Evolutionary conservation across 1,140 invertebrate genomes (phyloP).

Genomic region (Drosophila grimshawi): DNA sequence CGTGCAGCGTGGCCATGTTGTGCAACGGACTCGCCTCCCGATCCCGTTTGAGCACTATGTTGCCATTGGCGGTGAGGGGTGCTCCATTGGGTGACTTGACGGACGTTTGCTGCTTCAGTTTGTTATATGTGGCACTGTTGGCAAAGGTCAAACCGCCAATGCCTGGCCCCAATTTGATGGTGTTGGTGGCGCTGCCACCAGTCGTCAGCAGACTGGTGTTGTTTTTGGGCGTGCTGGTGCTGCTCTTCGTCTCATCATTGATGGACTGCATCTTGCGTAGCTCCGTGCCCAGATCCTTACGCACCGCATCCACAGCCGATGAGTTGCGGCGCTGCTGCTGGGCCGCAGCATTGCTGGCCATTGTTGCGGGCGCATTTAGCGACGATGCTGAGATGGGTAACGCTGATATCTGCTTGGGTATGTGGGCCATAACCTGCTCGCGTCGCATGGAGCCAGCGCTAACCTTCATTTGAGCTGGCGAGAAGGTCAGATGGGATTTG

Average conservation of each 20-base stretch:
- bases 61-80: conserved; percentile 47
- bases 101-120: conserved; percentile 72
- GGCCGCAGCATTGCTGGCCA: conserved; percentile 69
- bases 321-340: conserved; percentile 76
- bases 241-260: conserved; percentile 48
- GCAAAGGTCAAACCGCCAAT: conserved; percentile 84
- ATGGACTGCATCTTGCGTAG: conserved; percentile 62
- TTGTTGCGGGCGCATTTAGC: conserved; percentile 52
- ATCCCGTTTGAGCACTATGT: conserved; percentile 66
- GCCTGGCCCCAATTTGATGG: conserved; percentile 80
- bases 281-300: conserved; percentile 74
- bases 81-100: conserved; percentile 55
- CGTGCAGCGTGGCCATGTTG: conserved; percentile 56
- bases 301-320: conserved; percentile 72
- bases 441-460: conserved; percentile 73
- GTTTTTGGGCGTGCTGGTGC: conserved; percentile 23
- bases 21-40: conserved; percentile 66
- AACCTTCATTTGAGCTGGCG: conserved; percentile 87
- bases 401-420: conserved; percentile 86
- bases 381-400: conserved; percentile 67
- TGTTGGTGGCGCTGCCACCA: conserved; percentile 57
- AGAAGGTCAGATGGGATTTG: conserved; percentile 89
- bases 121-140: conserved; percentile 80
- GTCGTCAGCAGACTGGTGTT: conserved; percentile 38
- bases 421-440: conserved; percentile 85